phyloP scores from a whole-genome alignment of 2,888 invertebrate genomes.

The Sesia bembeciformis region DNA sequence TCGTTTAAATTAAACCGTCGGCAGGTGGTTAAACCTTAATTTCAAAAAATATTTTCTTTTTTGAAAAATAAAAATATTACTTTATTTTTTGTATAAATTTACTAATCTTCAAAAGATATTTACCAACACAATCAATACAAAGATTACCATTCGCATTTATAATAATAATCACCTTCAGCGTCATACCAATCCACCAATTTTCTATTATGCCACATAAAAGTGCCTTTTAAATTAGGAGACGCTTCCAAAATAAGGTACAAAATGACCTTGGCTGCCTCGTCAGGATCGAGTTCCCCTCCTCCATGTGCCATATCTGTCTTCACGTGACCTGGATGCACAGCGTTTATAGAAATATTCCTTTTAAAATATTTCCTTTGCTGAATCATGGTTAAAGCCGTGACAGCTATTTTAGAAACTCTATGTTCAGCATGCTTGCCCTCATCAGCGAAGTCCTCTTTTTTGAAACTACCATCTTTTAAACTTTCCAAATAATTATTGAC shows the following conservation, averaged over 20 bases:
- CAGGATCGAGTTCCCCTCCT: conserved; percentile 74
- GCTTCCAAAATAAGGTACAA: conserved; percentile 78
- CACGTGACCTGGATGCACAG: conserved; percentile 50
- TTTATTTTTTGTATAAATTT: too few relatives aligned
- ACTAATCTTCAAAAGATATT: too few relatives aligned
- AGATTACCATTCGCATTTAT: conserved; percentile 29
- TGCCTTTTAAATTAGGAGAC: conserved; percentile 74
- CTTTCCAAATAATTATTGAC: conserved; percentile 54
- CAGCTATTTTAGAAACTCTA: conserved; percentile 54
- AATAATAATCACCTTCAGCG: conserved; percentile 41
- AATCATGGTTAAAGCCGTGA: conserved; percentile 53
- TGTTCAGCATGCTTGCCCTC: conserved; percentile 61
- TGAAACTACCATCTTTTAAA: conserved; percentile 51
- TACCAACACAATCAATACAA: not conserved
- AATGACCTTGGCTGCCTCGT: conserved; percentile 71
- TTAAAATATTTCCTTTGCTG: conserved; percentile 44
- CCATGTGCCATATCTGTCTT: conserved; percentile 64
- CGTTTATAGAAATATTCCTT: conserved; percentile 52
- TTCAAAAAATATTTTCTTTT: too few relatives aligned
- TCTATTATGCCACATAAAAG: conserved; percentile 77
- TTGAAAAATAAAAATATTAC: too few relatives aligned
- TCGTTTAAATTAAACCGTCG: too few relatives aligned
- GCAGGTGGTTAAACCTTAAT: too few relatives aligned
- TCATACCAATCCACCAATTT: conserved; percentile 77
- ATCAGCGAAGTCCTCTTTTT: conserved; percentile 54